Conservation (phyloP, 2,888 invertebrate species). For the Scaeva pyrastri region DNA sequence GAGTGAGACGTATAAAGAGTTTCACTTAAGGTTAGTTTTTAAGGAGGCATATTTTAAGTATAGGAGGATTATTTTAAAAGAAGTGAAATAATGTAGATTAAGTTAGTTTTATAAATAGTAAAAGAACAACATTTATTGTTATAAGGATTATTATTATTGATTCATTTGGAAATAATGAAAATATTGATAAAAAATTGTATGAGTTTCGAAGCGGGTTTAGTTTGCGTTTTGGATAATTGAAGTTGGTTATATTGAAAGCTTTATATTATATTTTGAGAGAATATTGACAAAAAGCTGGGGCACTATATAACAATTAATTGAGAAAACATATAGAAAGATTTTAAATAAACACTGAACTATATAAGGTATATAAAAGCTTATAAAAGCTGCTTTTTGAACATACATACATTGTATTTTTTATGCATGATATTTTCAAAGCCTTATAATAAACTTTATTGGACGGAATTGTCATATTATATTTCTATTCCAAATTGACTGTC, state of each 20-base stretch:
- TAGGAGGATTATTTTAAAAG: background rate
- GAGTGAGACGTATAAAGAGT: constrained; percentile 21
- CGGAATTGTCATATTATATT: no score
- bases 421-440: no score
- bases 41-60: background rate
- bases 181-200: background rate
- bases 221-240: background rate
- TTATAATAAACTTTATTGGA: no score
- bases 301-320: background rate
- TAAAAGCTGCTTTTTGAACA: background rate
- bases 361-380: background rate
- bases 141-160: background rate
- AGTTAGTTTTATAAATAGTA: background rate
- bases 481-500: no score
- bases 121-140: constrained; percentile 19
- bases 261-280: background rate
- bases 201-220: constrained; percentile 21
- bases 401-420: background rate
- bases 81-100: background rate
- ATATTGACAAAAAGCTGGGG: constrained; percentile 3
- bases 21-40: background rate
- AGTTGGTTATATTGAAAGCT: background rate
- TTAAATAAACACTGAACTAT: background rate
- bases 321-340: constrained; percentile 18
- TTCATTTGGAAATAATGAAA: background rate